Evolutionary conservation across 2,888 invertebrate species (phyloP).

Genomic region (Prenolepis imparis): DNA sequence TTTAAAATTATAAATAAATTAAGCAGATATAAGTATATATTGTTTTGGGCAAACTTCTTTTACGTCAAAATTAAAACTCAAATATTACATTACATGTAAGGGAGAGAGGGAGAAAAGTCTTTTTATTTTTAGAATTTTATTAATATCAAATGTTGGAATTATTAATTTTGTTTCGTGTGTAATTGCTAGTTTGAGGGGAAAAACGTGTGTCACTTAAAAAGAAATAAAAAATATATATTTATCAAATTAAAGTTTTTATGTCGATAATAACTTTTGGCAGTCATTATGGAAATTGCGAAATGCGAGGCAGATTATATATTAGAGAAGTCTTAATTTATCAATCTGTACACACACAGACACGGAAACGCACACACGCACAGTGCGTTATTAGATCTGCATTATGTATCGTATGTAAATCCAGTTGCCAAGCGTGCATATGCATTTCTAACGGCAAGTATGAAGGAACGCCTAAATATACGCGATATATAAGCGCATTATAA

Average conservation of each 20-base stretch:
- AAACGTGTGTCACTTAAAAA: neutral
- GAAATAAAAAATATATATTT: neutral
- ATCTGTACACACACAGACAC: neutral
- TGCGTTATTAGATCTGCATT: slow-evolving; percentile 44
- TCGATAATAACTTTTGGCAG: neutral
- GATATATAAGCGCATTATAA: slow-evolving; percentile 71
- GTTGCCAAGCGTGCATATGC: slow-evolving; percentile 39
- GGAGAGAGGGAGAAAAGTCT: neutral
- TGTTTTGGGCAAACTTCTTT: neutral
- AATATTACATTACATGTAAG: neutral
- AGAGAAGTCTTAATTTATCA: slow-evolving; percentile 52
- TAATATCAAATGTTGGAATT: neutral
- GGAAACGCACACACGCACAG: neutral
- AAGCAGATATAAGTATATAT: neutral
- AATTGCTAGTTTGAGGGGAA: neutral
- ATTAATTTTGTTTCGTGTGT: neutral
- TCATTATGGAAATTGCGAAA: neutral
- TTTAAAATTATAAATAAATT: neutral
- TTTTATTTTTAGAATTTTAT: neutral
- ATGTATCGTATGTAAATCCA: slow-evolving; percentile 46
- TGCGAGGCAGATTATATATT: neutral
- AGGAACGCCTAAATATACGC: slow-evolving; percentile 54
- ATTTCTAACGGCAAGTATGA: slow-evolving; percentile 55
- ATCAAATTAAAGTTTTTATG: neutral
- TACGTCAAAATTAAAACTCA: neutral